Evolutionary conservation across 1,140 invertebrate genomes (phyloP).

Genomic region (Drosophila funebris): DNA sequence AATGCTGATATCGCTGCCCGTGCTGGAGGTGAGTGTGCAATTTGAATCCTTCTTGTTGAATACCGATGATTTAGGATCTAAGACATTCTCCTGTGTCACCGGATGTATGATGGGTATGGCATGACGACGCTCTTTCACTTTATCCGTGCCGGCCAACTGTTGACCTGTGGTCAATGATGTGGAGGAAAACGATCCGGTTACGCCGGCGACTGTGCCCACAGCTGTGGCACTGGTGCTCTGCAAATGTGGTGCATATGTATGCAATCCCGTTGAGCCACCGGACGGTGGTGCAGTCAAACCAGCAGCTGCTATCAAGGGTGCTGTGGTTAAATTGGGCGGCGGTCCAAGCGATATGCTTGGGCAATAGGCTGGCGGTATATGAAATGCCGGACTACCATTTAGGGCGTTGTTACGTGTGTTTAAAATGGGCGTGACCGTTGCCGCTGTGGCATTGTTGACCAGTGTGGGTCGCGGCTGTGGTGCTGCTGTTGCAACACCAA

Average conservation of each 20-base stretch:
- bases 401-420: constrained; percentile 41
- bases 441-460: constrained; percentile 15
- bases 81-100: constrained; percentile 66
- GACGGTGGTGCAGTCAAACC: constrained; percentile 13
- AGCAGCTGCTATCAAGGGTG: constrained; percentile 37
- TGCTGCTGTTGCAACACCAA: constrained; percentile 33
- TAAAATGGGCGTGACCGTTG: constrained; percentile 53
- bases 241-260: constrained; percentile 45
- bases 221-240: constrained; percentile 42
- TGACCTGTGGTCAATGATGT: constrained; percentile 31
- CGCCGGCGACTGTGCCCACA: constrained; percentile 10
- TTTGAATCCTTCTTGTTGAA: constrained; percentile 58
- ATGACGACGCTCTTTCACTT: constrained; percentile 52
- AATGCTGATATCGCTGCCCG: constrained; percentile 34
- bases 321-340: constrained; percentile 24
- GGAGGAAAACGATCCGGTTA: constrained; percentile 29
- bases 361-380: constrained; percentile 39
- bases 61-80: constrained; percentile 62
- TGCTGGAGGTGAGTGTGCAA: constrained; percentile 44
- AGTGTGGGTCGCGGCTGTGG: constrained; percentile 37
- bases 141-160: constrained; percentile 36
- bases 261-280: constrained; percentile 34
- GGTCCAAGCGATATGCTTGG: constrained; percentile 35
- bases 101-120: constrained; percentile 81
- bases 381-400: constrained; percentile 48